Evolutionary conservation across 1,140 invertebrate genomes (phyloP).

Genomic region (Tetranychus cinnabarinus): DNA sequence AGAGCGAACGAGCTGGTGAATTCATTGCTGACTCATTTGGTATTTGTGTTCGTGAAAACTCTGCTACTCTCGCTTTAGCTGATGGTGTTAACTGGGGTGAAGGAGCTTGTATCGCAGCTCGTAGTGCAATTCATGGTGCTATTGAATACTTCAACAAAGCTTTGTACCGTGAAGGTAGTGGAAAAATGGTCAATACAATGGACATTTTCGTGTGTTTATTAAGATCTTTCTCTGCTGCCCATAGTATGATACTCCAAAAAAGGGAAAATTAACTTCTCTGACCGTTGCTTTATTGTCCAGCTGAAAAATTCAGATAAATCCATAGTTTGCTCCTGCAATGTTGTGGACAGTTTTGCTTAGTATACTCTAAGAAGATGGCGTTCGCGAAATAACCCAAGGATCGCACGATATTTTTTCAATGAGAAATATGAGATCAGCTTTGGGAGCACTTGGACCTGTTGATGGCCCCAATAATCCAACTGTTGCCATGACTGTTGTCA

Average conservation of each 20-base stretch:
- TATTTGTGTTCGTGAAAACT: slow-evolving; percentile 49
- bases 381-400: slow-evolving; percentile 45
- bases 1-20: slow-evolving; percentile 43
- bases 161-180: slow-evolving; percentile 29
- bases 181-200: slow-evolving; percentile 21
- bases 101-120: slow-evolving; percentile 60
- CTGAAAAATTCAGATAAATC: slow-evolving; percentile 30
- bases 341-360: slow-evolving; percentile 72
- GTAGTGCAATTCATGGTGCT: slow-evolving; percentile 62
- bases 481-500: slow-evolving; percentile 59
- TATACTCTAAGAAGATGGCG: slow-evolving; percentile 53
- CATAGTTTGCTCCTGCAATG: slow-evolving; percentile 68
- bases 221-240: slow-evolving; percentile 60
- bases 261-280: slow-evolving; percentile 55
- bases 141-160: slow-evolving; percentile 59
- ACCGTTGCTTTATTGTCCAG: slow-evolving; percentile 51
- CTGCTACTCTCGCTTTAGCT: slow-evolving; percentile 53
- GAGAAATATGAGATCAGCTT: slow-evolving; percentile 69
- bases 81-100: slow-evolving; percentile 88
- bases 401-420: slow-evolving; percentile 72
- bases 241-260: slow-evolving; percentile 59
- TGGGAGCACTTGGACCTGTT: slow-evolving; percentile 68
- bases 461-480: slow-evolving; percentile 69
- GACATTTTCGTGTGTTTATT: slow-evolving; percentile 56
- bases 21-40: slow-evolving; percentile 78